Evolutionary conservation across 1,140 invertebrate species (phyloP), one percentile per base, ranked within the genome.

Genomic region (Tyrophagus putrescentiae): DNA sequence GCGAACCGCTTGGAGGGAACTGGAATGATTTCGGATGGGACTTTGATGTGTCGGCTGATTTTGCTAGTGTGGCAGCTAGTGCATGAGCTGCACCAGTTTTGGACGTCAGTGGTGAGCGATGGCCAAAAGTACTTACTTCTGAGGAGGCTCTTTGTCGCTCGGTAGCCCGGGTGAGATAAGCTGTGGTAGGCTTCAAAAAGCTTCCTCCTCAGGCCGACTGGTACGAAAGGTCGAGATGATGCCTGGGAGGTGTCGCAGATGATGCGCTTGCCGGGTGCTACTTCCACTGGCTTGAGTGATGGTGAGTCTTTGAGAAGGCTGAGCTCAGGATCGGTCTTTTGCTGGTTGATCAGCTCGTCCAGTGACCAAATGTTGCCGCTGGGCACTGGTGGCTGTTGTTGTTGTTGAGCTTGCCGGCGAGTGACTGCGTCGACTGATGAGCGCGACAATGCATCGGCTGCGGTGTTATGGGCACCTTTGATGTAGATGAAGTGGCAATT

Each of bases 401-500:
- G 18, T 4, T 21, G 4, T n/a, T 13, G 36, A 39, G 36, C 36
- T n/a, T 39, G 13, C 13, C 13, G n/a, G n/a, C n/a, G 13, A n/a
- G n/a, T 39, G n/a, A 13, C n/a, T 13, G 36, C 36, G 13, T 39
- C 36, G 13, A 39, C 13, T 5, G 21, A 1, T 25, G 50, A 36
- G n/a, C 34, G 33, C 9, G 45, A 45, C 16, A 63, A 33, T 1
- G 61, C 18, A 34, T 64, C 63, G 11, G 33, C 63, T 4, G 28
- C 48, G 23, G 44, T 44, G 50, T 75, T 75, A 1, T 68, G 60
- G 1, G 60, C 56, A 6, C 73, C 72, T 0, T 62, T 21, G 18
- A 75, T 64, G 62, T 73, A 66, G 13, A 60, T 39, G 32, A 75
- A 71, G 23, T 70, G 61, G 0, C 68, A 70, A 1, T 69, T 67